These are phyloP conservation scores for Rhodophaea formosa DNA, from an alignment of 2,888 invertebrate genomes.

Conservation along the genomic window DNA sequence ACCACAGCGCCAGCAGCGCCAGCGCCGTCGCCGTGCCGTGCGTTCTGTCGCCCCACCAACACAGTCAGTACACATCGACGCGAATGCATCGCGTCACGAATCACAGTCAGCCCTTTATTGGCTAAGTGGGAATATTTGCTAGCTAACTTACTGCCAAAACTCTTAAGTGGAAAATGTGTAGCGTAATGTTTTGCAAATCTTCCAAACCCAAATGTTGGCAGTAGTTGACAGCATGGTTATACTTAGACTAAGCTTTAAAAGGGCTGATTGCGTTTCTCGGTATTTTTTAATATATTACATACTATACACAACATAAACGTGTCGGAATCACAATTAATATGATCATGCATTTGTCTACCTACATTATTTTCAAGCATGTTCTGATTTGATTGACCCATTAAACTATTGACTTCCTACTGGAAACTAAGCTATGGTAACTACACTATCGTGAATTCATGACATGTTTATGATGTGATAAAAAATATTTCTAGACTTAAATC, in stretches of 20 bases:
- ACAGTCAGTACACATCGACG: constrained; percentile 16
- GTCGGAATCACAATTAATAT: neutral
- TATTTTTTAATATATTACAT: neutral
- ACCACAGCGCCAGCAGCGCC: constrained; percentile 66
- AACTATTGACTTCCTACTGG: neutral
- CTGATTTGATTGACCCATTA: no score
- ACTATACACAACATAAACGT: constrained; percentile 10
- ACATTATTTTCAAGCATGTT: no score
- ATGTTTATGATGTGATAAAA: constrained; percentile 18
- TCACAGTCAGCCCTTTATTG: neutral
- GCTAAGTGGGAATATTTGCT: neutral
- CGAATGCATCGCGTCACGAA: neutral
- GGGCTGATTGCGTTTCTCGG: neutral
- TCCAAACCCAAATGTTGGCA: neutral
- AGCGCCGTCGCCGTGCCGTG: constrained; percentile 49
- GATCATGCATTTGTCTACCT: no score
- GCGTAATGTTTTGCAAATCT: neutral
- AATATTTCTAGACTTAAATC: neutral
- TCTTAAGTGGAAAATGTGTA: neutral
- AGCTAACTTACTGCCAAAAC: neutral
- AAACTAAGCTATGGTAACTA: constrained; percentile 2
- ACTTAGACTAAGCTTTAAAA: neutral
- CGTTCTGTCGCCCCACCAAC: constrained; percentile 44
- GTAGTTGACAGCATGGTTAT: neutral
- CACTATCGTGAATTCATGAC: constrained; percentile 10